These are phyloP conservation scores for Timema podura DNA, from an alignment of 2,888 invertebrate genomes.

Conservation along the genomic window DNA sequence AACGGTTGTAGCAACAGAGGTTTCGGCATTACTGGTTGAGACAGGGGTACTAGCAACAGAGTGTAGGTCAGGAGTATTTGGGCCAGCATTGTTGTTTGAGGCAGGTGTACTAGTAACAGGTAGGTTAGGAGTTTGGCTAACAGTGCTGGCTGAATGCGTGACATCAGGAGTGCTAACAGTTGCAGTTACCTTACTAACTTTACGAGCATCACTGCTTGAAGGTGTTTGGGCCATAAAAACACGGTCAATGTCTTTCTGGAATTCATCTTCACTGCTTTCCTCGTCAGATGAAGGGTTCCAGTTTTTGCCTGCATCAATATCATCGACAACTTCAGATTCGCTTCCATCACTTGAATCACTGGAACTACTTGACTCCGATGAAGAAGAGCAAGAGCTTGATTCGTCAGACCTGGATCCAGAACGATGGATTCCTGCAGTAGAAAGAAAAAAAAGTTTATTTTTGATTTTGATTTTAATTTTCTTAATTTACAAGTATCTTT, in stretches of 20 bases:
- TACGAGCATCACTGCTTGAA: constrained; percentile 9
- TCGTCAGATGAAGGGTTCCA: constrained; percentile 5
- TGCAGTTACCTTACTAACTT: constrained; percentile 9
- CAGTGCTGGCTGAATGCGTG: neutral
- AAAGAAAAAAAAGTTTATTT: neutral
- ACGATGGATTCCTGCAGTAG: constrained; percentile 7
- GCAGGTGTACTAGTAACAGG: neutral
- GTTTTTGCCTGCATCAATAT: neutral
- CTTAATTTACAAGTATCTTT: neutral
- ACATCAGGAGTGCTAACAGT: neutral
- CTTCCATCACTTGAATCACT: constrained; percentile 11
- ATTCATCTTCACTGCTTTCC: constrained; percentile 1
- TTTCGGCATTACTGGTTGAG: constrained; percentile 9
- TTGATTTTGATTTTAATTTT: neutral
- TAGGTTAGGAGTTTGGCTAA: constrained; percentile 5
- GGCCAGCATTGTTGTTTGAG: neutral
- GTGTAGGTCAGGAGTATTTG: constrained; percentile 2
- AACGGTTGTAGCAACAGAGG: neutral
- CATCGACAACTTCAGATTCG: constrained; percentile 10
- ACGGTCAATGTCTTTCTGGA: constrained; percentile 7
- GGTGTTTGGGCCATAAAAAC: neutral
- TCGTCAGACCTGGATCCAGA: constrained; percentile 8
- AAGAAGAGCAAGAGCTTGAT: constrained; percentile 15
- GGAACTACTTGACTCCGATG: constrained; percentile 12
- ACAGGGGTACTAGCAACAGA: constrained; percentile 2